Conservation (phyloP, 2,888 invertebrate genomes). For the Leptopilina myrica region DNA sequence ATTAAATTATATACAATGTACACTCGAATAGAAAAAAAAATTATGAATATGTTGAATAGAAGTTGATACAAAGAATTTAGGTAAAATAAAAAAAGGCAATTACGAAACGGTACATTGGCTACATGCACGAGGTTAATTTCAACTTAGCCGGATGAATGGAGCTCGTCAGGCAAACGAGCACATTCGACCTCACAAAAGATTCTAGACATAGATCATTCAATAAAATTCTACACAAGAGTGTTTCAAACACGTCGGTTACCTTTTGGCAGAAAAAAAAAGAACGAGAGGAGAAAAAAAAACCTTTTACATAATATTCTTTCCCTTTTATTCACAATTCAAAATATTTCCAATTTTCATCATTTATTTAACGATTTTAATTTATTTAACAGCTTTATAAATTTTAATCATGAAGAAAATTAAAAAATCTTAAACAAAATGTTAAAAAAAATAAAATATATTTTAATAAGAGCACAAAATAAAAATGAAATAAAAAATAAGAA, state of each 20-base stretch:
- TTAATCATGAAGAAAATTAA: no score
- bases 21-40: not conserved
- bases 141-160: constrained; percentile 43
- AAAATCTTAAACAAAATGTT: no score
- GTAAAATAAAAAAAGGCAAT: not conserved
- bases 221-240: not conserved
- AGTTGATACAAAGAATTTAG: not conserved
- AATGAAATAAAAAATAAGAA: no score
- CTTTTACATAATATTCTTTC: not conserved
- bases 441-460: no score
- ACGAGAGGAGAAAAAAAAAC: no score
- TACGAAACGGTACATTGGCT: constrained; percentile 19
- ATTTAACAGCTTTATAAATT: no score
- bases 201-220: constrained; percentile 25
- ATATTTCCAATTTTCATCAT: no score
- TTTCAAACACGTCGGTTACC: no score
- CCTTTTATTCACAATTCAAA: no score
- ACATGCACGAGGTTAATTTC: constrained; percentile 46
- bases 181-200: constrained; percentile 26
- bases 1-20: not conserved
- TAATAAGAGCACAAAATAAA: no score
- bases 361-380: no score
- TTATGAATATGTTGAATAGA: not conserved
- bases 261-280: no score
- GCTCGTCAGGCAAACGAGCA: constrained; percentile 31